Evolutionary conservation across 2,113 vertebrate species (phyloP).

Genomic region (Tamias sibiricus): DNA sequence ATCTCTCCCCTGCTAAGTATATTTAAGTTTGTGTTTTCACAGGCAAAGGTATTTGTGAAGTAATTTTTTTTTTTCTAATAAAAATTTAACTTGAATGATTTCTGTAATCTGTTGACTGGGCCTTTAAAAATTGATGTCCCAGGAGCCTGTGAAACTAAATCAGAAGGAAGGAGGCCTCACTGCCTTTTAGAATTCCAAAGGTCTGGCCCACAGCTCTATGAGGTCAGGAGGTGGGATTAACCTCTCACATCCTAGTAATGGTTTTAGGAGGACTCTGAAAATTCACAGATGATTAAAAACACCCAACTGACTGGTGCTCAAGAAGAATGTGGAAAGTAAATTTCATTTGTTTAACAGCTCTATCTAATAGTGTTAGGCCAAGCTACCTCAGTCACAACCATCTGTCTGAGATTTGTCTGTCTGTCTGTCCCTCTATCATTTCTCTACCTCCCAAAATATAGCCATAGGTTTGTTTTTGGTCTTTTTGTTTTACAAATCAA

Average conservation of each 20-base stretch:
- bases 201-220: slow-evolving; percentile 74
- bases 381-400: not conserved
- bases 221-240: slow-evolving; percentile 83
- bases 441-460: not conserved
- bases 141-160: slow-evolving; percentile 76
- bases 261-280: slow-evolving; percentile 76
- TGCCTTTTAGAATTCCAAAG: slow-evolving; percentile 81
- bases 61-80: slow-evolving; percentile 77
- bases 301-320: slow-evolving; percentile 55
- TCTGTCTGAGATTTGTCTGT: not conserved
- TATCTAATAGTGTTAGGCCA: slow-evolving; percentile 21
- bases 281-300: slow-evolving; percentile 81
- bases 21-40: slow-evolving; percentile 69
- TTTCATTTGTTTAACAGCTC: slow-evolving; percentile 75
- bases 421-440: not conserved
- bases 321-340: slow-evolving; percentile 67
- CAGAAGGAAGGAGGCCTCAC: slow-evolving; percentile 68
- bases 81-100: slow-evolving; percentile 81
- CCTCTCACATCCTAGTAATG: slow-evolving; percentile 82
- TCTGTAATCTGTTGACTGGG: slow-evolving; percentile 80
- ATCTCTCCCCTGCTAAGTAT: slow-evolving; percentile 2
- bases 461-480: not conserved
- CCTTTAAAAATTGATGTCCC: slow-evolving; percentile 84
- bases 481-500: not conserved
- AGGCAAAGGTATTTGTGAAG: slow-evolving; percentile 63